phyloP scores from a whole-genome alignment of 35 echinoderm and acorn worm species.

The Hemicentrotus pulcherrimus region DNA sequence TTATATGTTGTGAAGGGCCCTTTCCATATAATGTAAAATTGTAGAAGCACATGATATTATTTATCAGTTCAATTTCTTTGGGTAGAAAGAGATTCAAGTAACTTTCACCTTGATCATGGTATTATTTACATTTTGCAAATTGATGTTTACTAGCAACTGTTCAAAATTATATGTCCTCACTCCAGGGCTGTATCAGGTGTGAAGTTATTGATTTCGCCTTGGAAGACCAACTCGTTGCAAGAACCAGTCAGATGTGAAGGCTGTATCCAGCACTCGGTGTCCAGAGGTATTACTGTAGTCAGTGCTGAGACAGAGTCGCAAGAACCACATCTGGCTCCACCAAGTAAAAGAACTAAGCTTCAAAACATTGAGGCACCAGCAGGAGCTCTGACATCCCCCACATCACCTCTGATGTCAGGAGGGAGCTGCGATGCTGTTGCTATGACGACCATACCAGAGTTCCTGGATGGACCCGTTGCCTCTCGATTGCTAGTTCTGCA shows the following conservation, averaged over 20 bases:
- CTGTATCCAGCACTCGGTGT: neutral
- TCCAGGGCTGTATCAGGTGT: neutral
- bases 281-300: neutral
- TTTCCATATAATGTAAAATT: no score
- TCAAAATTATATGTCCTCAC: no score
- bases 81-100: no score
- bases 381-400: neutral
- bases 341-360: neutral
- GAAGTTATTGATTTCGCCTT: neutral
- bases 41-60: no score
- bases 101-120: no score
- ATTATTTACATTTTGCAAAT: no score
- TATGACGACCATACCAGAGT: slow-evolving; percentile 10
- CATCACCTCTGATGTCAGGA: neutral
- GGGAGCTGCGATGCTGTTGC: slow-evolving; percentile 1
- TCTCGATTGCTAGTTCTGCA: neutral
- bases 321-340: neutral
- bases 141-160: no score
- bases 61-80: no score
- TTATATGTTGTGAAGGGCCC: neutral
- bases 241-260: neutral
- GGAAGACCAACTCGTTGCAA: neutral
- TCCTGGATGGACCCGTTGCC: neutral
- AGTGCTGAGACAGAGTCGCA: neutral
- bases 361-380: neutral